phyloP scores from a whole-genome alignment of 2,113 vertebrate genomes.

The Synodontis membranacea region DNA sequence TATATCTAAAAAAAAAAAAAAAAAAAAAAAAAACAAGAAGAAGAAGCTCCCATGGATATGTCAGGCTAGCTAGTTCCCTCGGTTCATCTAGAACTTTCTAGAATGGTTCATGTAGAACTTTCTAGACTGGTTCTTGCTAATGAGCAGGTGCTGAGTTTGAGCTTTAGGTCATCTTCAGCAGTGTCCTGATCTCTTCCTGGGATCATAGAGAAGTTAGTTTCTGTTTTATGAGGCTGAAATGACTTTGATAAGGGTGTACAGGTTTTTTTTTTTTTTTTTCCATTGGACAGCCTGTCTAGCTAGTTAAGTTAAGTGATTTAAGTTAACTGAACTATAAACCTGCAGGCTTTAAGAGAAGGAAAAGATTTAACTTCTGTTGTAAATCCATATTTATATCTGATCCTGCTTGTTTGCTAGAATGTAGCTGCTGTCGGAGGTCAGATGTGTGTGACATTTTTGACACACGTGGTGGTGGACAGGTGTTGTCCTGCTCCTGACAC shows the following conservation, averaged over 20 bases:
- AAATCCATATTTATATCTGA: too few relatives aligned
- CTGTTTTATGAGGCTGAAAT: background rate
- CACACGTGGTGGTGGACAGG: background rate
- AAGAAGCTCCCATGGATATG: background rate
- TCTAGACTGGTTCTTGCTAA: background rate
- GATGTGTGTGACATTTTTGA: conserved; percentile 20
- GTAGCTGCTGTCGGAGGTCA: background rate
- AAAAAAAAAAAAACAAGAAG: too few relatives aligned
- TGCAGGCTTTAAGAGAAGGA: background rate
- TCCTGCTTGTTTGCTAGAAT: background rate
- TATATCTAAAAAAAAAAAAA: too few relatives aligned
- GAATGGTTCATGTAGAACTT: background rate
- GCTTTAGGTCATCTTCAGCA: background rate
- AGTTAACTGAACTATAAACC: background rate
- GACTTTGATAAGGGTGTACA: background rate
- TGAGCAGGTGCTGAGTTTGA: background rate
- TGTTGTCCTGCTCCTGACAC: background rate
- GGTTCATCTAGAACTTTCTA: conserved; percentile 2
- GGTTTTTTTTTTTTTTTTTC: background rate
- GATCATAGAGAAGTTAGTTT: background rate
- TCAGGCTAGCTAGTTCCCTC: background rate
- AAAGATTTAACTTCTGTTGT: background rate
- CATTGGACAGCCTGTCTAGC: background rate
- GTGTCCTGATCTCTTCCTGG: background rate
- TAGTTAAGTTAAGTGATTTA: background rate